These are phyloP conservation scores for Paraescarpia echinospica DNA, from an alignment of 1,140 invertebrate genomes.

Conservation along the genomic window DNA sequence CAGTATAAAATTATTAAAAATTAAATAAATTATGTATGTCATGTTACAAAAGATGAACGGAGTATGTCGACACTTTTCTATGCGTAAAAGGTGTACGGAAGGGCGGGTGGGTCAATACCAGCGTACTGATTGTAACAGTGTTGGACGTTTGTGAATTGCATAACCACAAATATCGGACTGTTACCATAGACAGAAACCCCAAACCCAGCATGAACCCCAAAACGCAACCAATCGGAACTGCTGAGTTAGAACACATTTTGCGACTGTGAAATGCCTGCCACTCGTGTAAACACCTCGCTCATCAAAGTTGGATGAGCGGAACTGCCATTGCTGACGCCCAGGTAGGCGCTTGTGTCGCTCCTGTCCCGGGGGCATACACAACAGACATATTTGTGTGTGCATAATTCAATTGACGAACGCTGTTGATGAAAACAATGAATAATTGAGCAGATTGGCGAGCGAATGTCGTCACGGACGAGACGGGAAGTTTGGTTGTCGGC, in stretches of 20 bases:
- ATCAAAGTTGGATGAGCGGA: background rate
- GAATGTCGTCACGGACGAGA: background rate
- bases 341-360: background rate
- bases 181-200: too few relatives aligned
- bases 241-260: background rate
- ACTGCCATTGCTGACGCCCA: background rate
- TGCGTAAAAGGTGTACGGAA: too few relatives aligned
- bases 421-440: slow-evolving; percentile 6
- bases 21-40: too few relatives aligned
- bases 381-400: background rate
- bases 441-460: background rate
- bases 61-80: too few relatives aligned
- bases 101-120: too few relatives aligned
- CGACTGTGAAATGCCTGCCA: background rate
- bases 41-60: too few relatives aligned
- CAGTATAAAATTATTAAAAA: too few relatives aligned
- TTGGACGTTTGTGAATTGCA: too few relatives aligned
- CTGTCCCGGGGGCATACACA: background rate
- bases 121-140: too few relatives aligned
- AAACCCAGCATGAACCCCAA: background rate
- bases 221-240: background rate
- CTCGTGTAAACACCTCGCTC: background rate
- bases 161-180: too few relatives aligned
- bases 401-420: slow-evolving; percentile 5
- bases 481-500: background rate